Base-by-base conservation (phyloP, 1,140 invertebrate species). In the Ceratina calcarata region DNA sequence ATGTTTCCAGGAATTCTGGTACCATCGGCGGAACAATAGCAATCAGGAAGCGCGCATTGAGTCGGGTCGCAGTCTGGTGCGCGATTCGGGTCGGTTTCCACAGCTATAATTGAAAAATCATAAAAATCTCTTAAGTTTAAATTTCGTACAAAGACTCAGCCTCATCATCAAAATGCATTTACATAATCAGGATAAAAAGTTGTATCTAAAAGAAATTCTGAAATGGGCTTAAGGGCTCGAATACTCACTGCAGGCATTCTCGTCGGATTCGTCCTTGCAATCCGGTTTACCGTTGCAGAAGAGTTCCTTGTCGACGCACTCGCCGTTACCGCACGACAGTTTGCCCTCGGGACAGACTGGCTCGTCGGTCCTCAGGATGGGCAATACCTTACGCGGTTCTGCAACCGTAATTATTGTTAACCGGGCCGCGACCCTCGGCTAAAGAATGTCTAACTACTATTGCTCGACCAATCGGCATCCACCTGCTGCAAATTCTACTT, bases 181-280 rank as follows among this genome's bases (percentile, higher is more conserved):
- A 10, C 10, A 45, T 45, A 45, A 45, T 45, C 10, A 45, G 37
- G 37, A 45, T 45, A 45, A 45, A n/a, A n/a, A n/a, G n/a, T n/a
- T n/a, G n/a, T n/a, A n/a, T n/a, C n/a, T n/a, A n/a, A n/a, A n/a
- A n/a, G n/a, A n/a, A n/a, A n/a, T n/a, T n/a, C n/a, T n/a, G n/a
- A n/a, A n/a, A n/a, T n/a, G n/a, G n/a, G n/a, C n/a, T n/a, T n/a
- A n/a, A 45, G 37, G 37, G 37, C 2, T 45, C 37, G 37, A 45
- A 45, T 45, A 96, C 97, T 96, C 94, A 98, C 97, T 96, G 94
- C 98, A 99, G 83, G 97, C 97, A 89, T 97, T 98, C 94, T 99
- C 98, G 91, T 99, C 98, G 57, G 97, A 98, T 88, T 98, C 97
- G 92, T 99, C 98, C 87, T 97, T 96, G 93, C 98, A 99, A 88